Base-by-base conservation (phyloP, 2,888 invertebrate genomes). In the Chloromyia formosa region DNA sequence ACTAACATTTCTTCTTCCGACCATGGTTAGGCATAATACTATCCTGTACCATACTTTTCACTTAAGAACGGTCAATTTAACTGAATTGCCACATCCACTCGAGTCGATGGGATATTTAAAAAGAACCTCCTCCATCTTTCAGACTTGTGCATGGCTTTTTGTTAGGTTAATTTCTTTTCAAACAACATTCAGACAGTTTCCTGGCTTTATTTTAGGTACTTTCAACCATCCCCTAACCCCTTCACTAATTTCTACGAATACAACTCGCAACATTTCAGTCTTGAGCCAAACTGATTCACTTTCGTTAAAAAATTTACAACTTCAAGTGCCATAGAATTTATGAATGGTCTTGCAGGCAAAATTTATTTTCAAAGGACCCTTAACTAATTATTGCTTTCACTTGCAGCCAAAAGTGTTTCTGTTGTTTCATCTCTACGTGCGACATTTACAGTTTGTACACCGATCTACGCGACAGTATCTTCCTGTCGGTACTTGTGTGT, bases 341-440 rank as follows among this genome's bases (percentile, higher is more conserved):
- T 69, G 69, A 69, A 69, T 69, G 54, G 45, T 35, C 27, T 27
- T 69, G 69, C 69, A 69, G 53, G 69, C 66, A 69, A 27, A 54
- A 69, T 69, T 69, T 69, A 69, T 69, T 69, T 54, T 27, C 54
- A 53, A 69, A 69, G 69, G 53, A 54, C 23, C 54, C 69, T 69
- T 69, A 69, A 69, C 69, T 69, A 69, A 69, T 69, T 69, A 69
- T 69, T 69, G 69, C 69, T 54, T 69, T 69, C 69, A 54, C 54
- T 69, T 54, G 35, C n/a, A 54, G 69, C 69, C 69, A 69, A 69
- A 66, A 54, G 69, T 49, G 66, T 66, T 66, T 49, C 66, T 20
- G 42, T 62, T 20, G 22, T 58, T 58, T 16, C 16, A 12, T 40
- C 22, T 49, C 18, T 42, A 23, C 12, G 23, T 64, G 69, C 69